Percentiles rank a stretch among this genome's conserved stretches.
Conservation (phyloP, 1,140 invertebrate genomes). For the Papilio polytes region DNA sequence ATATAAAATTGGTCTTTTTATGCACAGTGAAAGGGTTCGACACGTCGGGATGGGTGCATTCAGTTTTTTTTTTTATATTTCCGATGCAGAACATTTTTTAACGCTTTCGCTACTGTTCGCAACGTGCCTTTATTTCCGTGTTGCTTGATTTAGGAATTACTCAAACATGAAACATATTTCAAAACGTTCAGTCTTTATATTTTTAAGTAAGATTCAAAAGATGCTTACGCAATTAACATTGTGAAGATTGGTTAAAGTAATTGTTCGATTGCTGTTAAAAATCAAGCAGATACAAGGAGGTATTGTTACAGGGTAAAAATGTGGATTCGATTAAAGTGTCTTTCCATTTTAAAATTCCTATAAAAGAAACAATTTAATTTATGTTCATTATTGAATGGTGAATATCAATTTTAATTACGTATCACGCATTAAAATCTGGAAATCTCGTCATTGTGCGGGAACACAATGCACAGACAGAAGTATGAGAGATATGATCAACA, state of each 20-base stretch:
- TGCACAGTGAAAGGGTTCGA: conserved; percentile 72
- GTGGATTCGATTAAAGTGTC: too few relatives aligned
- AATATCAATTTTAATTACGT: conserved; percentile 16
- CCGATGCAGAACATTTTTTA: conserved; percentile 57
- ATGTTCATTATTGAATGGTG: neutral
- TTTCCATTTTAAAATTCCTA: too few relatives aligned
- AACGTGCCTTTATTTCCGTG: conserved; percentile 66
- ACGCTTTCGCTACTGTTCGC: conserved; percentile 64
- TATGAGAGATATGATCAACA: conserved; percentile 67
- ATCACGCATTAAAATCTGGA: neutral
- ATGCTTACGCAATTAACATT: too few relatives aligned
- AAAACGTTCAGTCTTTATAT: neutral
- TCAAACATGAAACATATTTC: conserved; percentile 19
- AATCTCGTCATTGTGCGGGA: conserved; percentile 42
- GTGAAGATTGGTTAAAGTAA: too few relatives aligned
- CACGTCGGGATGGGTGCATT: conserved; percentile 59
- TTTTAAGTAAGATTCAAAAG: neutral
- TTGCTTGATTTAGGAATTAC: conserved; percentile 54
- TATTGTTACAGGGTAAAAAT: too few relatives aligned
- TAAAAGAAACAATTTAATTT: too few relatives aligned
- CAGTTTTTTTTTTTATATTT: conserved; percentile 66
- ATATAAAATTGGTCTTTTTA: conserved; percentile 80
- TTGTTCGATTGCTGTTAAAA: too few relatives aligned
- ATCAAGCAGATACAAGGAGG: too few relatives aligned
- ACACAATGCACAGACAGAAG: conserved; percentile 48